A percentile compares a stretch with the other conserved stretches of the same genome.
Evolutionary conservation across 2,888 invertebrate species (phyloP).

Genomic region (Lasiommata megera): DNA sequence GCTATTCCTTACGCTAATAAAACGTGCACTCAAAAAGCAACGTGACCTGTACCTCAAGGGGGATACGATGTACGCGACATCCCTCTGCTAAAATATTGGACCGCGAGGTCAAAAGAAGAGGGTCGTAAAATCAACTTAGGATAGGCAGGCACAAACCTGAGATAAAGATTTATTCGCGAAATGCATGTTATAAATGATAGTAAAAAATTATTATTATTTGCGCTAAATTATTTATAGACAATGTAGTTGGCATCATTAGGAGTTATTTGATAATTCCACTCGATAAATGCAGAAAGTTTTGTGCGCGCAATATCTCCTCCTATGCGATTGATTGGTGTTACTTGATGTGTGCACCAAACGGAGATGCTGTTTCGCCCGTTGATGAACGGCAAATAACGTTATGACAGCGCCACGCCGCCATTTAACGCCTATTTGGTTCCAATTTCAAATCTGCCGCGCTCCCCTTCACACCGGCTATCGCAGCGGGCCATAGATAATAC

Average conservation of each 20-base stretch:
- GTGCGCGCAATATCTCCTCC: not conserved
- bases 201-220: too few relatives aligned
- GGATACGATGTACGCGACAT: not conserved
- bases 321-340: not conserved
- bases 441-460: constrained; percentile 81
- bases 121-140: too few relatives aligned
- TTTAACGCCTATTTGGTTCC: constrained; percentile 86
- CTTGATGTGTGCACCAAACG: constrained; percentile 65
- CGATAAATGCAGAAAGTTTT: too few relatives aligned
- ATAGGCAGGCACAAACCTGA: too few relatives aligned
- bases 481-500: constrained; percentile 70
- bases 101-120: not conserved
- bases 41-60: not conserved
- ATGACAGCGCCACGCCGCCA: constrained; percentile 82
- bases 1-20: constrained; percentile 81
- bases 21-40: constrained; percentile 60
- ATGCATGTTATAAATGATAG: too few relatives aligned
- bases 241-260: too few relatives aligned
- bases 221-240: too few relatives aligned
- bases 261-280: too few relatives aligned
- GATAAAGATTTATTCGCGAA: too few relatives aligned
- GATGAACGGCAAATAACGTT: constrained; percentile 81
- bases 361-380: constrained; percentile 77
- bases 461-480: constrained; percentile 73
- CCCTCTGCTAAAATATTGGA: not conserved